Conservation (phyloP, 2,888 invertebrate species). For the Phragmatobia fuliginosa region DNA sequence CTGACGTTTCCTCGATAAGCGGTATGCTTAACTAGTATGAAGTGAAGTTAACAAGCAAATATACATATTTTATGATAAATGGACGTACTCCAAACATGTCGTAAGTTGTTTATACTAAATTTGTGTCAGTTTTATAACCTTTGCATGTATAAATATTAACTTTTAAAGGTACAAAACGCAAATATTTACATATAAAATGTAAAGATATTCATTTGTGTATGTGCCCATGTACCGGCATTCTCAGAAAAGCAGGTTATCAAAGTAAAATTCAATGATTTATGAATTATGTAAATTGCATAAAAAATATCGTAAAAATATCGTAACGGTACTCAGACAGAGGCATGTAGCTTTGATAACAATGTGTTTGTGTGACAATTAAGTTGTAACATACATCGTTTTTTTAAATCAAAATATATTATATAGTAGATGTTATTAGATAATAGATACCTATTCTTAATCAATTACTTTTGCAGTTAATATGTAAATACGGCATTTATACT, state of each 20-base stretch:
- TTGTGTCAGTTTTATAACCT: neutral
- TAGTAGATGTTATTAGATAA: no score
- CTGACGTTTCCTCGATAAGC: slow-evolving; percentile 9
- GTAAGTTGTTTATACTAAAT: slow-evolving; percentile 31
- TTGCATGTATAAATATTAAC: neutral
- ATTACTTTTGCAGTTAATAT: no score
- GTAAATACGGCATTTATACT: no score
- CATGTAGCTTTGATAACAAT: neutral
- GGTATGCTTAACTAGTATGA: slow-evolving; percentile 16
- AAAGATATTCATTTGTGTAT: no score
- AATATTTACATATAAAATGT: no score
- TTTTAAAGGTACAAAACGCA: neutral
- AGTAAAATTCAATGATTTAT: neutral
- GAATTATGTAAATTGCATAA: neutral
- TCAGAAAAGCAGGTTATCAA: no score
- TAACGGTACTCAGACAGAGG: neutral
- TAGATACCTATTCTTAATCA: no score
- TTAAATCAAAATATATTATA: no score
- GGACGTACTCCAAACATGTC: slow-evolving; percentile 39
- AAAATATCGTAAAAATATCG: no score
- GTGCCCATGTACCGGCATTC: no score
- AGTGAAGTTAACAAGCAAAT: slow-evolving; percentile 16
- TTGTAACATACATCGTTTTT: neutral
- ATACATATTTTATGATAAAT: slow-evolving; percentile 38
- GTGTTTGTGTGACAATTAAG: neutral